A percentile compares a stretch with the other conserved stretches of the same genome.
Evolutionary conservation across 2,113 vertebrate species (phyloP).

Genomic region (Alectura lathami): DNA sequence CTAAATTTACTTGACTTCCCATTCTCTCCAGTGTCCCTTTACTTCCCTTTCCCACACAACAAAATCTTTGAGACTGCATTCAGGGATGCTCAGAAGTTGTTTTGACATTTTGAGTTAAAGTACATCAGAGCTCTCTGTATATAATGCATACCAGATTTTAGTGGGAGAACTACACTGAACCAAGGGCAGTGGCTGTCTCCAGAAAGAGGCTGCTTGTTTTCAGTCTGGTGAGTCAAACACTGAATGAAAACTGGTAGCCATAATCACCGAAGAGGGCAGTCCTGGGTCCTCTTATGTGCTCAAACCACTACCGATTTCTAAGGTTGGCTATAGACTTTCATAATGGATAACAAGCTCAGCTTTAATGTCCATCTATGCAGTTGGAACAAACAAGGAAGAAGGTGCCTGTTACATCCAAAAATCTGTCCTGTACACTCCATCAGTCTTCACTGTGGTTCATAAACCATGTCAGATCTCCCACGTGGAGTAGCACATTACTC

Average conservation of each 20-base stretch:
- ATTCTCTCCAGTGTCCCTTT: neutral
- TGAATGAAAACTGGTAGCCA: neutral
- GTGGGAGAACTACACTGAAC: neutral
- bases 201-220: neutral
- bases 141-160: neutral
- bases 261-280: neutral
- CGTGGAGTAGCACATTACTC: neutral
- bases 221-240: neutral
- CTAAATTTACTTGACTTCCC: neutral
- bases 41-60: neutral
- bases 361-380: neutral
- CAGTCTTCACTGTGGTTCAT: neutral
- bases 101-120: slow-evolving; percentile 2
- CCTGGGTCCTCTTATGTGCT: neutral
- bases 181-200: neutral
- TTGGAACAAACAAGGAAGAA: neutral
- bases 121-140: neutral
- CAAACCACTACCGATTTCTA: neutral
- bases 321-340: neutral
- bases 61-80: neutral
- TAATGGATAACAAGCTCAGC: neutral
- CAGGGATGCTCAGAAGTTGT: neutral
- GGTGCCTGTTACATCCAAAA: neutral
- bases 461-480: neutral
- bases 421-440: neutral